Percentiles rank a stretch among this genome's conserved stretches.
These are phyloP conservation scores for Siphonodentalium dalli DNA, from an alignment of 2,888 invertebrate genomes.

Conservation along the genomic window DNA sequence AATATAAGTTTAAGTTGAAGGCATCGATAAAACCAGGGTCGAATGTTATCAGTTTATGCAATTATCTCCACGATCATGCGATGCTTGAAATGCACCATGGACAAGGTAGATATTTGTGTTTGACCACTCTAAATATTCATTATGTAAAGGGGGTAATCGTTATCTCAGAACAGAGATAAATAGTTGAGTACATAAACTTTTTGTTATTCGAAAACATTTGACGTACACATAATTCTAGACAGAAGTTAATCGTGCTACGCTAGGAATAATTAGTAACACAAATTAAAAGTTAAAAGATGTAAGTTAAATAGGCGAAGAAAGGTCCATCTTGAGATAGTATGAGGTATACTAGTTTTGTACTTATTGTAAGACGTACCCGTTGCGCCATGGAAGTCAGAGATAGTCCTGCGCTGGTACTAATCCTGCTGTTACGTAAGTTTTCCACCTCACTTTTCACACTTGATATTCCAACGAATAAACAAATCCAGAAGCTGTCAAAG, in stretches of 20 bases:
- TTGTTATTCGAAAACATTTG: no score
- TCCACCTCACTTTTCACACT: conserved; percentile 30
- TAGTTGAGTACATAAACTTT: no score
- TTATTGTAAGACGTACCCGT: conserved; percentile 54
- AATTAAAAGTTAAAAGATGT: conserved; percentile 29
- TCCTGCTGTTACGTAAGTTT: conserved; percentile 36
- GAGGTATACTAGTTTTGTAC: conserved; percentile 4
- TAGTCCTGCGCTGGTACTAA: conserved; percentile 32
- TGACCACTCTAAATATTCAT: no score
- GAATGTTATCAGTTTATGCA: no score
- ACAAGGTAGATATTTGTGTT: no score
- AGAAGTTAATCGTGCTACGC: conserved; percentile 17
- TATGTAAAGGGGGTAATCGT: no score
- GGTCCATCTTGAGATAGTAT: neutral
- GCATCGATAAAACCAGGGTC: no score
- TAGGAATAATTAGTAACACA: conserved; percentile 22
- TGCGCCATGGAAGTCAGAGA: conserved; percentile 48
- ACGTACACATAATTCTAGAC: no score
- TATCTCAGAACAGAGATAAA: no score
- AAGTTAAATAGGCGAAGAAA: neutral
- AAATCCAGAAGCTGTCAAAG: conserved; percentile 56
- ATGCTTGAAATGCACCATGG: no score
- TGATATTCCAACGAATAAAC: conserved; percentile 48
- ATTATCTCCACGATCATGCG: no score
- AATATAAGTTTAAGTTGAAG: no score